Evolutionary conservation across 2,797 vertebrate species (phyloP).

Genomic region (Gallirallus australis): DNA sequence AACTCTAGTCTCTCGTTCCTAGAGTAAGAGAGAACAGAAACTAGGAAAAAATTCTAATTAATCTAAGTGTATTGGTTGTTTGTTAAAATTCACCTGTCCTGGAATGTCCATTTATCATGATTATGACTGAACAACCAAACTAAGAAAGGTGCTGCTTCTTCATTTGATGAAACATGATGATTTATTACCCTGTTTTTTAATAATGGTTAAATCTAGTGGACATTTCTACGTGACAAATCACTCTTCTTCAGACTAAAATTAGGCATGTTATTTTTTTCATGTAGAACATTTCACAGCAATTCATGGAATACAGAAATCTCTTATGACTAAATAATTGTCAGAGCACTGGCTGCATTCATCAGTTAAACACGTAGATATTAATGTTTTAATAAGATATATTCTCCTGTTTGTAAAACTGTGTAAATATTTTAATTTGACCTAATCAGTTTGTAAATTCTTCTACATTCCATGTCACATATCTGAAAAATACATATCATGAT

Average conservation of each 20-base stretch:
- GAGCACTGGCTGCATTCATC: neutral
- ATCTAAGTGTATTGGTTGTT: slow-evolving; percentile 76
- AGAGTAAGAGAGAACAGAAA: slow-evolving; percentile 29
- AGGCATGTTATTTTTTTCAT: slow-evolving; percentile 64
- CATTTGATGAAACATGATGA: slow-evolving; percentile 77
- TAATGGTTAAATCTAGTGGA: slow-evolving; percentile 73
- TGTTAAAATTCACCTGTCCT: slow-evolving; percentile 82
- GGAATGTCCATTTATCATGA: slow-evolving; percentile 82
- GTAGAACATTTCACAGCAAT: slow-evolving; percentile 54
- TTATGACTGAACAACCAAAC: slow-evolving; percentile 73
- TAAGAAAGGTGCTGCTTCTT: slow-evolving; percentile 74
- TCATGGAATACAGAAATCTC: slow-evolving; percentile 34
- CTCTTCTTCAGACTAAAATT: slow-evolving; percentile 67
- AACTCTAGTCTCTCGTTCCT: slow-evolving; percentile 58
- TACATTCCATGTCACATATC: neutral
- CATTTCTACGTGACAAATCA: slow-evolving; percentile 72
- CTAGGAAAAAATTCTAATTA: slow-evolving; percentile 78
- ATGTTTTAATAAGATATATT: neutral
- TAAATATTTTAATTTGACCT: neutral
- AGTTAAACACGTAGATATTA: neutral
- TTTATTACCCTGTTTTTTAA: slow-evolving; percentile 78
- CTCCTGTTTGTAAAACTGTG: neutral
- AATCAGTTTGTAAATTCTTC: neutral
- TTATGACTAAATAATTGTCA: slow-evolving; percentile 51
- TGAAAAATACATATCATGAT: neutral